Evolutionary conservation across 2,797 vertebrate genomes (phyloP).

Genomic region (Antennarius maculatus): DNA sequence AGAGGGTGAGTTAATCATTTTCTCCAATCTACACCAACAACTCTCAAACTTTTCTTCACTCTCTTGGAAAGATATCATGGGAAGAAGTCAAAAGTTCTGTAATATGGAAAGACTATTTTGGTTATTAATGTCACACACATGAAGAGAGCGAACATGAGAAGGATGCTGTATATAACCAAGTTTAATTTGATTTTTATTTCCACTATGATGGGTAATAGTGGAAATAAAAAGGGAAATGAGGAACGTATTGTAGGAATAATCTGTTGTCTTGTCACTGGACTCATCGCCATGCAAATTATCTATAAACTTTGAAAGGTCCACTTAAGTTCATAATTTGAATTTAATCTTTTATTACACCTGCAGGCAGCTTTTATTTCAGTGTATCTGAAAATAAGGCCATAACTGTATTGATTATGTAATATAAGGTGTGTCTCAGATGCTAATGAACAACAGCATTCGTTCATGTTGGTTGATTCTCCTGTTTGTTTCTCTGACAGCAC

Average conservation of each 20-base stretch:
- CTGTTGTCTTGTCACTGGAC: neutral
- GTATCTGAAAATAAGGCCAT: conserved; percentile 41
- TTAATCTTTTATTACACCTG: conserved; percentile 57
- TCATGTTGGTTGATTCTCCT: conserved; percentile 25
- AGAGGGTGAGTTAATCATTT: conserved; percentile 76
- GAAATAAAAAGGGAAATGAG: neutral
- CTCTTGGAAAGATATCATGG: neutral
- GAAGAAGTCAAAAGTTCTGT: neutral
- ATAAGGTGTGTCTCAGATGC: conserved; percentile 51
- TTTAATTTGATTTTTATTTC: neutral
- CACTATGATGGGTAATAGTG: neutral
- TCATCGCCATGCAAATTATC: conserved; percentile 57
- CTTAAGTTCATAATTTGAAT: conserved; percentile 50
- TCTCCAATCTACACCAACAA: conserved; percentile 42
- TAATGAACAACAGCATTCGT: conserved; percentile 24
- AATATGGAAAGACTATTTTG: conserved; percentile 6
- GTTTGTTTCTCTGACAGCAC: conserved; percentile 59
- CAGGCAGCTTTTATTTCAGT: neutral
- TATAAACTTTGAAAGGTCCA: conserved; percentile 46
- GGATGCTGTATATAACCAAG: neutral
- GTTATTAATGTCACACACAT: neutral
- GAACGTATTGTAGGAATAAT: neutral
- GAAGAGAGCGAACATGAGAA: neutral
- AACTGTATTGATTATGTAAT: conserved; percentile 44
- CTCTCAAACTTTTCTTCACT: neutral